Percentiles rank a stretch among this genome's conserved stretches.
phyloP scores from a whole-genome alignment of 2,113 vertebrate genomes.

The Pycnonotus jocosus region DNA sequence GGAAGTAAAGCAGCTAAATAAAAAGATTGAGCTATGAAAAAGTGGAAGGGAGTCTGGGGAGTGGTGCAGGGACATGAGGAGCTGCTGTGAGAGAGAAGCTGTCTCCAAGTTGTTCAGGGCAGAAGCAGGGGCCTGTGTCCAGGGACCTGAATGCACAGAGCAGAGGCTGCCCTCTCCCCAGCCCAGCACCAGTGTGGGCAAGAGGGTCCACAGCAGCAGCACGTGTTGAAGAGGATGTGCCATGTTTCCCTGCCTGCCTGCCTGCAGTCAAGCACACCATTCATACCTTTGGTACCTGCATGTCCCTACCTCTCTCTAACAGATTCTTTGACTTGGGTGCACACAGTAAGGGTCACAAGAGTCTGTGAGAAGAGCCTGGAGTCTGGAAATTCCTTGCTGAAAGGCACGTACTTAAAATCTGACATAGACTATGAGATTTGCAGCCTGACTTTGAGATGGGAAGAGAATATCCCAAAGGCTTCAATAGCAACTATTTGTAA shows the following conservation, averaged over 20 bases:
- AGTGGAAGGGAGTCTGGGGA: background rate
- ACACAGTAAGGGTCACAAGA: background rate
- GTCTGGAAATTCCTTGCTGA: background rate
- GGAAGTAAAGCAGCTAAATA: background rate
- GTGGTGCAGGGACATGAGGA: background rate
- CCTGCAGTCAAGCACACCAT: accelerated
- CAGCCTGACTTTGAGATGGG: background rate
- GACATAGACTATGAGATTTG: background rate
- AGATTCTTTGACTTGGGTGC: background rate
- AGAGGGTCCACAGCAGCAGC: accelerated
- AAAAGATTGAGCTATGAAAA: background rate
- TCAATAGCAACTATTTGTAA: background rate
- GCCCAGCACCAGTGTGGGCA: background rate
- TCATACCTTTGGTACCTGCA: background rate
- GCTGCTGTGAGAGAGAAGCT: background rate
- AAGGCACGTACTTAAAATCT: background rate
- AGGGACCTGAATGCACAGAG: accelerated
- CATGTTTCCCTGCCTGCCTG: background rate
- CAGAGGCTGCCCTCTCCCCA: background rate
- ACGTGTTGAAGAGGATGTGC: accelerated
- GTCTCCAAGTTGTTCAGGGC: background rate
- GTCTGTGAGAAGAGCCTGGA: background rate
- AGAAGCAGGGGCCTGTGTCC: background rate
- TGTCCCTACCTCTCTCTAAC: accelerated
- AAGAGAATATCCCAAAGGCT: background rate